Conservation (phyloP, 2,888 invertebrate genomes). For the Andricus quercusramuli region DNA sequence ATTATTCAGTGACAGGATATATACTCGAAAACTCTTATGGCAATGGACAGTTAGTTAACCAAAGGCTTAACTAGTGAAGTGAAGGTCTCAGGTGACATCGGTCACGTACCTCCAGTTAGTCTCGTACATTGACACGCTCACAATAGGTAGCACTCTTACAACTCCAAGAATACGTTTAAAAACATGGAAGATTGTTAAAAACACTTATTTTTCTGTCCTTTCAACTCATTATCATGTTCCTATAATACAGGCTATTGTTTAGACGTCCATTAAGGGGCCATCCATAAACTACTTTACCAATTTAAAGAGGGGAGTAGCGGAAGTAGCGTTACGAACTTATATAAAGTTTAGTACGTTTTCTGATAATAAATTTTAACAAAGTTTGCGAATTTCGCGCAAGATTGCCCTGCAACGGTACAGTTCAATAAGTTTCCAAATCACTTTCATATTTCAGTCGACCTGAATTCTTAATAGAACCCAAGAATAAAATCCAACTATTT, state of each 20-base stretch:
- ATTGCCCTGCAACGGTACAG: no score
- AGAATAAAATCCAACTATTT: no score
- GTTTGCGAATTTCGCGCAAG: no score
- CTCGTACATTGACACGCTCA: slow-evolving; percentile 51
- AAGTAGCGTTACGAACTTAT: no score
- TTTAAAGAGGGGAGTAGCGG: no score
- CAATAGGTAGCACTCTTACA: slow-evolving; percentile 52
- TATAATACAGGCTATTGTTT: neutral
- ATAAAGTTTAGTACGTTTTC: no score
- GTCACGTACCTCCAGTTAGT: slow-evolving; percentile 58
- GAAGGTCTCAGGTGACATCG: slow-evolving; percentile 52
- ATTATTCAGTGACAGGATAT: slow-evolving; percentile 54
- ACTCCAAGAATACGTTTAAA: neutral
- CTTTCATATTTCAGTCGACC: no score
- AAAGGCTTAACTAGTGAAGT: slow-evolving; percentile 55
- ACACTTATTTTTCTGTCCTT: slow-evolving; percentile 14
- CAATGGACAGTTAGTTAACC: slow-evolving; percentile 61
- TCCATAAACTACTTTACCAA: no score
- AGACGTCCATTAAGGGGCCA: neutral
- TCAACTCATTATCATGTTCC: slow-evolving; percentile 1
- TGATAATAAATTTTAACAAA: no score
- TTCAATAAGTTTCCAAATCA: no score
- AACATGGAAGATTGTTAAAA: slow-evolving; percentile 10
- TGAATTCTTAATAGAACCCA: no score
- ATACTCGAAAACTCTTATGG: slow-evolving; percentile 62